These are phyloP conservation scores for Ferrisia virgata DNA, from an alignment of 2,888 invertebrate species.

Conservation along the genomic window DNA sequence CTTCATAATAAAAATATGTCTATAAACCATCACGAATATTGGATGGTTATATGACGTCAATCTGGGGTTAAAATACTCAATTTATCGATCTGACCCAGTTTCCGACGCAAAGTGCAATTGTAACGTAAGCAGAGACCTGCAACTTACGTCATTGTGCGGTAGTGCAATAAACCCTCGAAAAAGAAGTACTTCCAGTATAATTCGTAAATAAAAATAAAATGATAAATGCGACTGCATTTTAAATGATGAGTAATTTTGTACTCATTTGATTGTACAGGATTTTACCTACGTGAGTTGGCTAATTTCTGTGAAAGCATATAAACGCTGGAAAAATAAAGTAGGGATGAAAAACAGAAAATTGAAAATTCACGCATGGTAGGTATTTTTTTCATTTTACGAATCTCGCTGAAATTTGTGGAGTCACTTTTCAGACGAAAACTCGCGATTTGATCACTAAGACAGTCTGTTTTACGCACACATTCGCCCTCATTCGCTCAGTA, in stretches of 20 bases:
- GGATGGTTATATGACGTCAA: slow-evolving; percentile 45
- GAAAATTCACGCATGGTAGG: too few species aligned
- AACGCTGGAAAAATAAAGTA: too few species aligned
- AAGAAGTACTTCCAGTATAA: not conserved
- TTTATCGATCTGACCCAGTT: slow-evolving; percentile 45
- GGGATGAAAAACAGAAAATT: too few species aligned
- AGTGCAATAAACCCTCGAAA: slow-evolving; percentile 31
- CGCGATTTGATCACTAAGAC: too few species aligned
- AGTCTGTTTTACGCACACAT: too few species aligned
- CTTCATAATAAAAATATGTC: not conserved
- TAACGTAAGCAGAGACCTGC: slow-evolving; percentile 43
- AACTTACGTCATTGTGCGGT: slow-evolving; percentile 42
- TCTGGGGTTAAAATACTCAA: slow-evolving; percentile 42
- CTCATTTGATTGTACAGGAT: too few species aligned
- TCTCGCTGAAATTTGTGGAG: too few species aligned
- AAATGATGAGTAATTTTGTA: not conserved
- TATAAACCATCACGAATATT: slow-evolving; percentile 25
- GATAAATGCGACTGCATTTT: not conserved
- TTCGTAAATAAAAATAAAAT: not conserved
- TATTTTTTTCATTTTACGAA: too few species aligned
- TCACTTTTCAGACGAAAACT: too few species aligned
- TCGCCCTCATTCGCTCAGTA: too few species aligned
- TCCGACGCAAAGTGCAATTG: slow-evolving; percentile 39
- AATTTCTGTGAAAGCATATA: too few species aligned
- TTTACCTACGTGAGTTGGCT: too few species aligned